phyloP scores from a whole-genome alignment of 2,113 vertebrate genomes.

The Jaculus jaculus region DNA sequence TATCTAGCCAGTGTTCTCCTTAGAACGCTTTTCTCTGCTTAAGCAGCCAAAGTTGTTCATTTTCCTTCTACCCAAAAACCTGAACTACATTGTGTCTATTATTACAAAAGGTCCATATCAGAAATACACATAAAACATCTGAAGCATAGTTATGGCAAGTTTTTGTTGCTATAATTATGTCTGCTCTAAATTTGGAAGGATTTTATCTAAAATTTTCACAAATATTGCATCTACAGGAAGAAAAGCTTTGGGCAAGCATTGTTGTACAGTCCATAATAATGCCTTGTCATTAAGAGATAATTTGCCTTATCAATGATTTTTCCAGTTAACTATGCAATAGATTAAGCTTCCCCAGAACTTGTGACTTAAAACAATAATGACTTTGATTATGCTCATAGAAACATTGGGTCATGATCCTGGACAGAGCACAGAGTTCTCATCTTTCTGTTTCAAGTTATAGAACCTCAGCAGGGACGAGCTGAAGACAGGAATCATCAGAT shows the following conservation, averaged over 20 bases:
- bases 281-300: background rate
- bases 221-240: background rate
- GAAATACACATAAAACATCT: too few species aligned
- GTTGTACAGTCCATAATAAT: background rate
- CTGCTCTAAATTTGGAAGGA: background rate
- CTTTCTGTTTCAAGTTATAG: background rate
- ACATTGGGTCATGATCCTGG: background rate
- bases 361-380: background rate
- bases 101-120: background rate
- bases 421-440: background rate
- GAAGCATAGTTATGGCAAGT: background rate
- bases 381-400: background rate
- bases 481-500: background rate
- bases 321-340: background rate
- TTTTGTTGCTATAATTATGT: background rate
- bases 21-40: constrained; percentile 4
- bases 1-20: background rate
- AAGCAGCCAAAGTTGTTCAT: background rate
- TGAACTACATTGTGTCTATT: background rate
- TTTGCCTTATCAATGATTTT: constrained; percentile 17
- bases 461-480: background rate
- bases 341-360: background rate
- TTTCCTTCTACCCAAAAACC: constrained; percentile 8
- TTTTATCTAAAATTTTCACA: background rate
- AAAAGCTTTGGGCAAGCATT: background rate